Evolutionary conservation across 2,888 invertebrate genomes (phyloP).

Genomic region (Nemapogon koenigi): DNA sequence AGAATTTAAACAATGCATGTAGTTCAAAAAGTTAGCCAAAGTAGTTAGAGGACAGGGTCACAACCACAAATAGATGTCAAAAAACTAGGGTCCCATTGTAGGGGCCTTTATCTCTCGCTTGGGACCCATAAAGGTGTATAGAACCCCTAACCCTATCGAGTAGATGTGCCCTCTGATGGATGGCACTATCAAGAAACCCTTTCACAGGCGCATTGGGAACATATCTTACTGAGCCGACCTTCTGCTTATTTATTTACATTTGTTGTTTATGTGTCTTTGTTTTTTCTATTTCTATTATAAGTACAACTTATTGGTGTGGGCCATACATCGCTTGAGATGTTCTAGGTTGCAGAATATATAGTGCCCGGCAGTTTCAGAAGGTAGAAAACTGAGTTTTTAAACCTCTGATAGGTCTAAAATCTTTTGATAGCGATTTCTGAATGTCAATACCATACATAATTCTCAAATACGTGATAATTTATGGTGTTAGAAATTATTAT

Average conservation of each 20-base stretch:
- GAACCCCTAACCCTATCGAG: slow-evolving; percentile 63
- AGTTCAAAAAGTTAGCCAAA: slow-evolving; percentile 22
- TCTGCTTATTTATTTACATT: slow-evolving; percentile 36
- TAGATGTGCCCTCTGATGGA: slow-evolving; percentile 58
- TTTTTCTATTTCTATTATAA: neutral
- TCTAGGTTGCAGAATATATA: too few relatives aligned
- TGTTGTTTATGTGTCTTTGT: slow-evolving; percentile 46
- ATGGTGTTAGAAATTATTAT: too few relatives aligned
- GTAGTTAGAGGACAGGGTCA: slow-evolving; percentile 47
- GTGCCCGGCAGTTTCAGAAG: too few relatives aligned
- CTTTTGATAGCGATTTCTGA: too few relatives aligned
- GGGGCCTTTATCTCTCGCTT: slow-evolving; percentile 52
- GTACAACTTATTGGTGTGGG: neutral
- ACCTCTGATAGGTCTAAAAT: too few relatives aligned
- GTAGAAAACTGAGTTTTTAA: too few relatives aligned
- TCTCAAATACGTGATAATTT: too few relatives aligned
- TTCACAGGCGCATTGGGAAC: slow-evolving; percentile 37
- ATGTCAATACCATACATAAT: too few relatives aligned
- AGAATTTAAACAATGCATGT: too few relatives aligned
- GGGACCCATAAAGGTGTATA: slow-evolving; percentile 63
- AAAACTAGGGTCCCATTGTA: slow-evolving; percentile 53
- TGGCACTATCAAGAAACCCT: slow-evolving; percentile 52
- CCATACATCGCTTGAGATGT: too few relatives aligned
- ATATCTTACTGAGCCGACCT: slow-evolving; percentile 43
- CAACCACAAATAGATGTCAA: slow-evolving; percentile 64